Conservation (phyloP, 2,888 invertebrate genomes). For the Drosophila falleni region DNA sequence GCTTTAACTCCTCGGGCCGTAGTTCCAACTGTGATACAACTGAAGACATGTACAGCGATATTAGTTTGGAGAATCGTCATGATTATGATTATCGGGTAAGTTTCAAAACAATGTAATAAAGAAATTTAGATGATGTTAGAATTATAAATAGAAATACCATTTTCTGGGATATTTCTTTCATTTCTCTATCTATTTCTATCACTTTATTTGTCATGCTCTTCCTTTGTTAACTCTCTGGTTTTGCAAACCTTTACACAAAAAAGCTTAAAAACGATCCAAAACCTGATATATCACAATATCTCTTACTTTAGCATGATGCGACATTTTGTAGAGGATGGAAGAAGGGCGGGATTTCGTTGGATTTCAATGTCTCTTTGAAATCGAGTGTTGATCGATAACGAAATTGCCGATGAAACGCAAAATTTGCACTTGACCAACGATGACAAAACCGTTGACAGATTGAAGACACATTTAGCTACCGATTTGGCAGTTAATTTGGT, state of each 20-base stretch:
- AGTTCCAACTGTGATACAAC: constrained; percentile 96
- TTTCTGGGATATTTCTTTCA: neutral
- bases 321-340: constrained; percentile 6
- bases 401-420: constrained; percentile 54
- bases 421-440: constrained; percentile 57
- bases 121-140: neutral
- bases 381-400: constrained; percentile 54
- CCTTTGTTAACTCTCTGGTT: neutral
- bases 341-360: neutral
- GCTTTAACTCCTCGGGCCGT: constrained; percentile 96
- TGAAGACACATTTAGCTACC: constrained; percentile 22
- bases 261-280: constrained; percentile 26
- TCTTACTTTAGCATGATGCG: constrained; percentile 40
- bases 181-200: neutral
- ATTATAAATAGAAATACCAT: neutral
- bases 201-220: neutral
- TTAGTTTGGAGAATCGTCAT: constrained; percentile 96
- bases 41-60: constrained; percentile 98
- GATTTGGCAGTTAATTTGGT: constrained; percentile 53
- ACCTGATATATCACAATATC: constrained; percentile 52
- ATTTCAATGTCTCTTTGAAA: constrained; percentile 57
- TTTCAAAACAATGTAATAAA: constrained; percentile 9
- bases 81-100: constrained; percentile 96
- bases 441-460: constrained; percentile 44
- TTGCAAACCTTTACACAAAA: constrained; percentile 31